These are phyloP conservation scores for Xenotilapia flavipinnis DNA, from an alignment of 2,113 vertebrate genomes.

Conservation along the genomic window DNA sequence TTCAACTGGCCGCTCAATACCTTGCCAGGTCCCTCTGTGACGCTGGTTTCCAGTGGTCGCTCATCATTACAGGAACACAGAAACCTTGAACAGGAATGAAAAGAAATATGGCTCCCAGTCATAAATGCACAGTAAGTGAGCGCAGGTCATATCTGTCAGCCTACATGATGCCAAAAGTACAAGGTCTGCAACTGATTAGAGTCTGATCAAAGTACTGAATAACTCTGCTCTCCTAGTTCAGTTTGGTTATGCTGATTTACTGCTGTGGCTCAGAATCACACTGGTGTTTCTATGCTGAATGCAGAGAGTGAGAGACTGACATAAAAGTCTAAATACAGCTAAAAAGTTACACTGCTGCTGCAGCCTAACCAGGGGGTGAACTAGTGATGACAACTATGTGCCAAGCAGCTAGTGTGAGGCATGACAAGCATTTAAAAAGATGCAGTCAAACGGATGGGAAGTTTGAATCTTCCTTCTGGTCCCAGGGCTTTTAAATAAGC, in stretches of 20 bases:
- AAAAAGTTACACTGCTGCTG: background rate
- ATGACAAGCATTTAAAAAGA: background rate
- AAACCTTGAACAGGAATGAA: conserved; percentile 13
- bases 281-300: background rate
- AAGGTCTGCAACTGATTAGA: conserved; percentile 6
- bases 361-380: background rate
- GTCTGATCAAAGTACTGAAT: background rate
- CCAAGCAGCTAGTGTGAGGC: background rate
- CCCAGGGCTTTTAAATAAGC: background rate
- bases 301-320: background rate
- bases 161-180: background rate
- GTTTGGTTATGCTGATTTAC: background rate
- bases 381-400: background rate
- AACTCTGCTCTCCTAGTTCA: background rate
- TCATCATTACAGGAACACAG: conserved; percentile 15
- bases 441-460: background rate
- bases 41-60: background rate
- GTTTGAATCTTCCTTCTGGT: background rate
- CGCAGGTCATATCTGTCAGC: background rate
- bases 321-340: background rate
- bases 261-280: background rate
- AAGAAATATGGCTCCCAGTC: background rate
- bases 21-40: conserved; percentile 17
- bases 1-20: conserved; percentile 20
- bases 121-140: background rate